A percentile compares a stretch with the other conserved stretches of the same genome.
Conservation (phyloP, 2,888 invertebrate genomes). For the Andrena praecox region DNA sequence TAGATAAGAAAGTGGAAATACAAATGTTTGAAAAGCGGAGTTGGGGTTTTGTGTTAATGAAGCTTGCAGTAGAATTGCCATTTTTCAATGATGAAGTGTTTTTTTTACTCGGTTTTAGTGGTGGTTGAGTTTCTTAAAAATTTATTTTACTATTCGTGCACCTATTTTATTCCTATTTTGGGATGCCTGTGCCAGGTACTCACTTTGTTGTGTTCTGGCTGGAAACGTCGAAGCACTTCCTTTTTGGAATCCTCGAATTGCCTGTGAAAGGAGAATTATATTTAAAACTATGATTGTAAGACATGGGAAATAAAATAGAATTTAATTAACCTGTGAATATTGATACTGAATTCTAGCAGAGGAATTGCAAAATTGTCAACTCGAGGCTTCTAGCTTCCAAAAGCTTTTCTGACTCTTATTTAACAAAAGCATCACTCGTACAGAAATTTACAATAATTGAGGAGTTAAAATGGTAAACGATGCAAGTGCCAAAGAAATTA, state of each 20-base stretch:
- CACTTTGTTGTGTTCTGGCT: background rate
- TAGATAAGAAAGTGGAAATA: background rate
- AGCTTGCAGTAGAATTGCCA: background rate
- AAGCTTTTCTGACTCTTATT: no score
- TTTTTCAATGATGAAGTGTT: no score
- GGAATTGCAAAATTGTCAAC: no score
- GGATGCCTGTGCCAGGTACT: background rate
- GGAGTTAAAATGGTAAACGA: no score
- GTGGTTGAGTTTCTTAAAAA: no score
- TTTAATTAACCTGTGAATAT: background rate
- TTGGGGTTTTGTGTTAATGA: no score
- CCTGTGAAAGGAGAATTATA: slow-evolving; percentile 11
- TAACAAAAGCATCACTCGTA: no score
- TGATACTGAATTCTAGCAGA: background rate
- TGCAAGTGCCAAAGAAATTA: no score
- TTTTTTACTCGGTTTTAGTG: background rate
- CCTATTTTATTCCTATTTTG: background rate
- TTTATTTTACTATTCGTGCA: no score
- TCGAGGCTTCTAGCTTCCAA: no score
- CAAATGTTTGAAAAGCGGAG: no score
- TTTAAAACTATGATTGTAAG: background rate
- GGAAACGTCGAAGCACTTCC: background rate
- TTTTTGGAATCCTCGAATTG: background rate
- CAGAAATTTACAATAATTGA: no score
- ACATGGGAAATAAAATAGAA: background rate